phyloP scores from a whole-genome alignment of 2,797 vertebrate genomes.

The Premnoplex brunnescens region DNA sequence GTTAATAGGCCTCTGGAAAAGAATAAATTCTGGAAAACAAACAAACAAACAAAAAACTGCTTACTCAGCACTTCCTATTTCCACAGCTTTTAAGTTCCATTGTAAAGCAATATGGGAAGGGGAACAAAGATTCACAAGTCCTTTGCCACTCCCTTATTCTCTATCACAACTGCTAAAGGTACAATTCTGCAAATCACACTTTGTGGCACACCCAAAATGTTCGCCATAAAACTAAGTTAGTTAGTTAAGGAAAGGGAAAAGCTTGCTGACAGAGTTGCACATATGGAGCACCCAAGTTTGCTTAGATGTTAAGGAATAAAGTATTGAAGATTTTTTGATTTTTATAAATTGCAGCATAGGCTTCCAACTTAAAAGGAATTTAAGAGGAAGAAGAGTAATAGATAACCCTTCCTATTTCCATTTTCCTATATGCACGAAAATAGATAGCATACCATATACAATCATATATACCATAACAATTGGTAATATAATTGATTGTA shows the following conservation, averaged over 20 bases:
- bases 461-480: neutral
- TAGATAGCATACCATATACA: neutral
- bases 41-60: neutral
- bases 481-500: neutral
- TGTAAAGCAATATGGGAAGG: neutral
- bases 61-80: neutral
- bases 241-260: neutral
- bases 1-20: neutral
- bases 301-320: neutral
- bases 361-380: neutral
- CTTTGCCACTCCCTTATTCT: neutral
- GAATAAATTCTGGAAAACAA: neutral
- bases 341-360: neutral
- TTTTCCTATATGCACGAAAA: neutral
- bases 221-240: neutral
- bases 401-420: neutral
- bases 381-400: neutral
- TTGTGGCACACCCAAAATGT: neutral
- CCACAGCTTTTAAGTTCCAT: neutral
- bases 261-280: neutral
- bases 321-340: neutral
- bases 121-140: neutral
- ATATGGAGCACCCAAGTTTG: neutral
- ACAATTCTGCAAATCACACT: neutral
- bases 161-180: neutral